Evolutionary conservation across 2,888 invertebrate genomes (phyloP).

Genomic region (Dyspetes luteomarginatus): DNA sequence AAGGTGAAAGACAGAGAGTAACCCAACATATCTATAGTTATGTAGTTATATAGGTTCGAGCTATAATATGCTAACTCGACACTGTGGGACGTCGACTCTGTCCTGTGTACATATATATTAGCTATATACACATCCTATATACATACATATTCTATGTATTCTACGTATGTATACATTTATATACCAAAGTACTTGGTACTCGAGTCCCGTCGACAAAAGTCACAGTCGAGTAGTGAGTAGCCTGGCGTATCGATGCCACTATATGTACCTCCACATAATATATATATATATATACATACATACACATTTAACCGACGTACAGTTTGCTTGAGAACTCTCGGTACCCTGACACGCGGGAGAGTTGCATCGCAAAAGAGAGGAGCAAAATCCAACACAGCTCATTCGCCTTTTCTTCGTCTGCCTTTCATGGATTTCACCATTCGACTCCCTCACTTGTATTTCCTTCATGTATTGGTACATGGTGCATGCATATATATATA

Average conservation of each 20-base stretch:
- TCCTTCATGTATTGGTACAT: slow-evolving; percentile 36
- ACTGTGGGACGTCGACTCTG: slow-evolving; percentile 46
- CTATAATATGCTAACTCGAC: slow-evolving; percentile 48
- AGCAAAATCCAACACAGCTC: slow-evolving; percentile 44
- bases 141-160: neutral
- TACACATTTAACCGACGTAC: too few relatives aligned
- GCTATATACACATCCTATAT: slow-evolving; percentile 20
- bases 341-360: slow-evolving; percentile 32
- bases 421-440: slow-evolving; percentile 52
- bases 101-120: slow-evolving; percentile 44
- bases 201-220: slow-evolving; percentile 28
- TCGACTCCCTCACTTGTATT: slow-evolving; percentile 58
- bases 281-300: neutral
- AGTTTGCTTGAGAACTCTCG: slow-evolving; percentile 27
- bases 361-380: slow-evolving; percentile 47
- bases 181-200: slow-evolving; percentile 6
- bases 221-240: slow-evolving; percentile 18
- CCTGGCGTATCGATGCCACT: slow-evolving; percentile 35
- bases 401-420: slow-evolving; percentile 61
- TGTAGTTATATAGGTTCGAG: slow-evolving; percentile 22
- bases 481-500: slow-evolving; percentile 21
- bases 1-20: slow-evolving; percentile 56
- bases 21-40: slow-evolving; percentile 2
- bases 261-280: neutral
- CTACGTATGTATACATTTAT: neutral